A percentile compares a stretch with the other conserved stretches of the same genome.
Conservation (phyloP, 2,113 vertebrate genomes). For the Crypturellus undulatus region DNA sequence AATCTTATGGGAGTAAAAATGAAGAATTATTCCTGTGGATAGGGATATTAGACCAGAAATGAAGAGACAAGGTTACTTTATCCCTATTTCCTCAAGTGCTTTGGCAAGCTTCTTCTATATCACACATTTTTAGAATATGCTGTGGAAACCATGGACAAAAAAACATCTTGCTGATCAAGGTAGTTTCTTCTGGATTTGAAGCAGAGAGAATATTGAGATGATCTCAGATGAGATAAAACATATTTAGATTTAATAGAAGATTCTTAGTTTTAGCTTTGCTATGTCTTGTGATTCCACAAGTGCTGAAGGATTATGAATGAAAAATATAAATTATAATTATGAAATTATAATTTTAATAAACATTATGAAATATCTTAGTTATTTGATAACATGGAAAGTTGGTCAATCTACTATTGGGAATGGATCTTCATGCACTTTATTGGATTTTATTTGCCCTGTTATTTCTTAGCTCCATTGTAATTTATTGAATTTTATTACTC, state of each 20-base stretch:
- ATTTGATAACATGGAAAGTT: neutral
- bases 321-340: neutral
- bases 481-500: slow-evolving; percentile 3
- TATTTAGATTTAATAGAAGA: accelerated
- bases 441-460: neutral
- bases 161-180: accelerated
- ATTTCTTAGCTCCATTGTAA: neutral
- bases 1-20: neutral
- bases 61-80: accelerated
- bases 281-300: neutral
- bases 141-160: neutral
- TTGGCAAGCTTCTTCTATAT: neutral
- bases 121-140: neutral
- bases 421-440: neutral
- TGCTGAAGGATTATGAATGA: neutral
- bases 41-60: neutral
- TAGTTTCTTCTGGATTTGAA: neutral
- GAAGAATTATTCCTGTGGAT: neutral
- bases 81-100: neutral
- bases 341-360: neutral
- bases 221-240: neutral
- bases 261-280: neutral
- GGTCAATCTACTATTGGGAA: neutral
- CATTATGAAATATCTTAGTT: neutral
- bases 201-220: neutral